Conservation (phyloP, 2,888 invertebrate species). For the Drosophila helvetica region DNA sequence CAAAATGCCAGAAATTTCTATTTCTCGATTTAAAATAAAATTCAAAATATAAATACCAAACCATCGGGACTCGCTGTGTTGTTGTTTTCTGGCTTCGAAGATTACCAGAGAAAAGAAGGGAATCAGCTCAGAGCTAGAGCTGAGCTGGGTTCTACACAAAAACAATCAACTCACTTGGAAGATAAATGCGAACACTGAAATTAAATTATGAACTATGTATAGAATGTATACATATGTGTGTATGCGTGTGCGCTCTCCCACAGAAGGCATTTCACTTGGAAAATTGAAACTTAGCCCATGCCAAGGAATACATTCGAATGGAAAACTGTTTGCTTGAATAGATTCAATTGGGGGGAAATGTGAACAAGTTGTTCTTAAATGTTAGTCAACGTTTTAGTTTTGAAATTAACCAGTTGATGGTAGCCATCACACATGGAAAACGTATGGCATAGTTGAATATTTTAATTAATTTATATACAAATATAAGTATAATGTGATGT, state of each 20-base stretch:
- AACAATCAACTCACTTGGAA: constrained; percentile 23
- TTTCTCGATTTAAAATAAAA: constrained; percentile 32
- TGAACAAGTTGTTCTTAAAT: neutral
- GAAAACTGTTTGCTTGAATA: neutral
- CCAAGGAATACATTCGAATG: neutral
- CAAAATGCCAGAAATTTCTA: constrained; percentile 6
- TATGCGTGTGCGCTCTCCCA: neutral
- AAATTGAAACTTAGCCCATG: neutral
- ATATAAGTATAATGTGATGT: no score
- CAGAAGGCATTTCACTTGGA: neutral
- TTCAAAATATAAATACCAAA: constrained; percentile 1
- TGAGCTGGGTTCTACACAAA: constrained; percentile 5
- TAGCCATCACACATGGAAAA: neutral
- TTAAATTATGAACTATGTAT: constrained; percentile 16
- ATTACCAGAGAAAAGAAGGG: constrained; percentile 6
- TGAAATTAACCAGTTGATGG: neutral
- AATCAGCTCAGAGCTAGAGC: neutral
- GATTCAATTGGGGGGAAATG: neutral
- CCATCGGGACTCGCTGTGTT: constrained; percentile 6
- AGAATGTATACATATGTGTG: neutral
- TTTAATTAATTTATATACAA: no score
- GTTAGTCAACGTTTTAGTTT: neutral
- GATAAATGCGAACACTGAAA: constrained; percentile 28
- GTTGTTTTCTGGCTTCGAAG: neutral
- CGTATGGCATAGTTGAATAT: no score